Conservation (phyloP, 2,797 vertebrate species). For the Sphenodon punctatus region DNA sequence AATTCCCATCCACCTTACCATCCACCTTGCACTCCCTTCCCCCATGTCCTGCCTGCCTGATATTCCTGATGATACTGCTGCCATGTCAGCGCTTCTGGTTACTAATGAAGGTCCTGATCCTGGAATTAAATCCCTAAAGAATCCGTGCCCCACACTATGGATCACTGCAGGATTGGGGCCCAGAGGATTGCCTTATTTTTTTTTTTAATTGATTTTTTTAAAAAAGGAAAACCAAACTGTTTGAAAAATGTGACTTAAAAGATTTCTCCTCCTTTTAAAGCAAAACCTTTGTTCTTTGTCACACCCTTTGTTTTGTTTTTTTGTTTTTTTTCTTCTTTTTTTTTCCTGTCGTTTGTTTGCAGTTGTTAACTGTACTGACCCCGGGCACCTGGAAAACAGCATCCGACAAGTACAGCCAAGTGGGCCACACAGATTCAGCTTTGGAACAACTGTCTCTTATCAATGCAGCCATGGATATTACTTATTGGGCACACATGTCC, state of each 20-base stretch:
- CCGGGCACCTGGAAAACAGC: conserved; percentile 93
- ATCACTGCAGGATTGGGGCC: accelerated
- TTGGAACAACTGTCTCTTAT: conserved; percentile 90
- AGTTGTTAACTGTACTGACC: conserved; percentile 98
- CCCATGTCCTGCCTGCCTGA: neutral
- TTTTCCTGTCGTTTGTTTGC: conserved; percentile 25
- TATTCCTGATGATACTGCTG: neutral
- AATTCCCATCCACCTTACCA: neutral
- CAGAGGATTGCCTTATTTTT: neutral
- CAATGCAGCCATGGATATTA: conserved; percentile 93
- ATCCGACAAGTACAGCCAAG: conserved; percentile 87
- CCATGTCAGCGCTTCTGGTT: neutral
- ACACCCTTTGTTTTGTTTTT: neutral
- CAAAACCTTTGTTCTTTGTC: neutral
- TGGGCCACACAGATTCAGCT: conserved; percentile 92
- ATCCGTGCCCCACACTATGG: neutral
- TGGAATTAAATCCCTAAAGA: neutral
- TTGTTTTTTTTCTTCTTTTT: neutral
- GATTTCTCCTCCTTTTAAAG: neutral
- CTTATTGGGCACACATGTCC: conserved; percentile 89
- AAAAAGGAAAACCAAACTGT: neutral
- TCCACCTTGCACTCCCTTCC: neutral
- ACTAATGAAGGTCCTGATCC: accelerated
- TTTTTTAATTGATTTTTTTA: neutral
- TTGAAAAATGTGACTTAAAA: accelerated